Evolutionary conservation across 2,888 invertebrate genomes (phyloP).

Genomic region (Aspidiotus rigidus): DNA sequence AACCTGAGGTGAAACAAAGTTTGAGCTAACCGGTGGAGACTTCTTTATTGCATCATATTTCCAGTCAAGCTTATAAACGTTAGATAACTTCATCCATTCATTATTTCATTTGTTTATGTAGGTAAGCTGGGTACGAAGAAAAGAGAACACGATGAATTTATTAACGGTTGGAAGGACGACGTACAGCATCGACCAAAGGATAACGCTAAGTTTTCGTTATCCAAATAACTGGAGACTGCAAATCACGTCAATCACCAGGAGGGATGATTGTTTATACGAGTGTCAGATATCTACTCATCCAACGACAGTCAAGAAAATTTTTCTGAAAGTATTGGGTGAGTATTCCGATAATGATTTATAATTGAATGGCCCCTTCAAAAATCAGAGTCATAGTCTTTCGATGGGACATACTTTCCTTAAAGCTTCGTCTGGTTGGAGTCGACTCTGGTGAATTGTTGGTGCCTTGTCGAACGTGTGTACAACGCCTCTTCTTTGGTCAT

Average conservation of each 20-base stretch:
- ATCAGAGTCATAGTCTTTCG: too few relatives aligned
- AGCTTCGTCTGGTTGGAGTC: too few relatives aligned
- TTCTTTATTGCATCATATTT: too few relatives aligned
- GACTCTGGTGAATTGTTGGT: too few relatives aligned
- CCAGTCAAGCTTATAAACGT: too few relatives aligned
- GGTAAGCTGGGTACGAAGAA: constrained; percentile 55
- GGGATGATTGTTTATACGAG: constrained; percentile 55
- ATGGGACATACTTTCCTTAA: too few relatives aligned
- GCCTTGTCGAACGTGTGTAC: too few relatives aligned
- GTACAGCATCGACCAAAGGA: constrained; percentile 52
- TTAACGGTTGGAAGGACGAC: constrained; percentile 51
- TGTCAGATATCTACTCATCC: constrained; percentile 58
- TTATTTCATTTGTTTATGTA: constrained; percentile 39
- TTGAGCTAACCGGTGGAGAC: too few relatives aligned
- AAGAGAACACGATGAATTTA: constrained; percentile 50
- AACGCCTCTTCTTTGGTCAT: too few relatives aligned
- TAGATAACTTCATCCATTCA: too few relatives aligned
- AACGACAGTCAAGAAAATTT: constrained; percentile 52
- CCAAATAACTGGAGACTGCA: constrained; percentile 56
- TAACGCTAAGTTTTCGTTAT: constrained; percentile 52
- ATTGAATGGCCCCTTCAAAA: too few relatives aligned
- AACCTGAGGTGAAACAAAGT: too few relatives aligned
- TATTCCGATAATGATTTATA: not conserved
- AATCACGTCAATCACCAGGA: constrained; percentile 51
- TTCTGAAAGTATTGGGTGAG: constrained; percentile 49